phyloP scores from a whole-genome alignment of 1,140 invertebrate species.

The honey bee (Apis mellifera) region Amel_HAv3.1 CM009932.2:9896501-9897000 shows the following conservation, averaged over 20 bases:
- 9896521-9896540: slow-evolving; percentile 51
- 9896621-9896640: slow-evolving; percentile 65
- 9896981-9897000: no score
- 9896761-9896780: slow-evolving; percentile 53
- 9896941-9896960: no score
- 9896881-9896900: no score
- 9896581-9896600: slow-evolving; percentile 45
- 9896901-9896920: no score
- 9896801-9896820: no score
- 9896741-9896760: slow-evolving; percentile 8
- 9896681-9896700: slow-evolving; percentile 69
- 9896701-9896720: slow-evolving; percentile 28
- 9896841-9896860: neutral
- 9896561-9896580: slow-evolving; percentile 52
- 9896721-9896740: neutral
- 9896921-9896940: no score
- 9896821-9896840: no score
- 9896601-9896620: slow-evolving; percentile 58
- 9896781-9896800: slow-evolving; percentile 37
- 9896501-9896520: slow-evolving; percentile 11
- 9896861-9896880: no score
- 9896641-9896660: slow-evolving; percentile 65
- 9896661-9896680: slow-evolving; percentile 65
- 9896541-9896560: slow-evolving; percentile 26
- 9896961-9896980: no score